Conservation (phyloP, 2,888 invertebrate genomes). For the Hermaeophaga mercurialis region DNA sequence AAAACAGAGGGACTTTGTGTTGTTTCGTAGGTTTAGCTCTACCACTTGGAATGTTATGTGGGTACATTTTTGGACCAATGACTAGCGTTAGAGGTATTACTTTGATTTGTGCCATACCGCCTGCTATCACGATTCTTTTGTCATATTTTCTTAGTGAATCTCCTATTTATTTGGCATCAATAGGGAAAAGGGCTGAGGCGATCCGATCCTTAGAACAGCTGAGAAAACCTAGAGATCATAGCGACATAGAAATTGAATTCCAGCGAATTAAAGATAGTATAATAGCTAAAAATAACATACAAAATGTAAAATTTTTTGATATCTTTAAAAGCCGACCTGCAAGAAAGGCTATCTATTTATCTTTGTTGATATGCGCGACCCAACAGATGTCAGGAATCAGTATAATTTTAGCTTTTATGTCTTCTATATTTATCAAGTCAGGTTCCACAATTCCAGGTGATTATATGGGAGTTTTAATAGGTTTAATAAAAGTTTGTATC, state of each 20-base stretch:
- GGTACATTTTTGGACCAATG: conserved; percentile 35
- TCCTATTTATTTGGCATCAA: conserved; percentile 32
- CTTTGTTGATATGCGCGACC: not conserved
- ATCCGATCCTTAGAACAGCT: conserved; percentile 55
- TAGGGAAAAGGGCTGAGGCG: conserved; percentile 66
- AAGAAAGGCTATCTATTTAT: conserved; percentile 16
- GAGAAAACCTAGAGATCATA: conserved; percentile 1
- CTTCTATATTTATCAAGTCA: conserved; percentile 20
- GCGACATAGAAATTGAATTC: conserved; percentile 31
- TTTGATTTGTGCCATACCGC: conserved; percentile 30
- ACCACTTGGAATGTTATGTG: conserved; percentile 32
- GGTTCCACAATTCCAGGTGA: conserved; percentile 16
- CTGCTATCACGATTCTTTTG: conserved; percentile 21
- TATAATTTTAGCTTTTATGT: conserved; percentile 19
- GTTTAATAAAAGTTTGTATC: conserved; percentile 64
- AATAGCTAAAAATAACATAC: conserved; percentile 11
- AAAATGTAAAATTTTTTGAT: not conserved
- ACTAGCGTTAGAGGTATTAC: conserved; percentile 27
- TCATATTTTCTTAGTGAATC: conserved; percentile 33
- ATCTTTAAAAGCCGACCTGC: conserved; percentile 1
- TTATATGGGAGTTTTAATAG: conserved; percentile 16
- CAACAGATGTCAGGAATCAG: conserved; percentile 9
- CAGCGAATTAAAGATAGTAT: conserved; percentile 21
- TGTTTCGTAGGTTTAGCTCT: conserved; percentile 52
- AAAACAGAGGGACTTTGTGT: conserved; percentile 55